A percentile compares a stretch with the other conserved stretches of the same genome.
These are phyloP conservation scores for Arremon brunneinucha DNA, from an alignment of 2,797 vertebrate genomes.

Conservation along the genomic window DNA sequence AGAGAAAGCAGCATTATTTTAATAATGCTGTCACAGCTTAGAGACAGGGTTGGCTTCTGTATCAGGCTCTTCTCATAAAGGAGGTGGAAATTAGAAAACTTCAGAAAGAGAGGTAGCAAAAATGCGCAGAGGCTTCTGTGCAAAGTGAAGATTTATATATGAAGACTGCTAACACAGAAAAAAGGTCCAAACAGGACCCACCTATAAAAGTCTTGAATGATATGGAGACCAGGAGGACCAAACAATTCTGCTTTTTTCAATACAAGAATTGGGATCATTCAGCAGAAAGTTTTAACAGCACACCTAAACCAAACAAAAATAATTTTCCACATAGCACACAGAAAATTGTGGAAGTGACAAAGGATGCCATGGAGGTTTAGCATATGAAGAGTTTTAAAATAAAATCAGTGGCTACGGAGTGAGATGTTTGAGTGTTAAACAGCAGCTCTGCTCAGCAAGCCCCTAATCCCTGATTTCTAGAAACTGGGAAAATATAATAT, in stretches of 20 bases:
- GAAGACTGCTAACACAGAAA: not conserved
- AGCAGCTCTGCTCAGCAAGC: not conserved
- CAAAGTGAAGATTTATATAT: not conserved
- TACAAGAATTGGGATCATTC: not conserved
- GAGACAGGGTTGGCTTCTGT: not conserved
- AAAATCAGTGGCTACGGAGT: not conserved
- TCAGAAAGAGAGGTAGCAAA: not conserved
- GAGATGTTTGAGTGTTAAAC: not conserved
- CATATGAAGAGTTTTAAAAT: not conserved
- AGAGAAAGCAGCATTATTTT: not conserved
- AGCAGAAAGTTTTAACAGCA: not conserved
- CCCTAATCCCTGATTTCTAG: not conserved
- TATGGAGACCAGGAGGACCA: not conserved
- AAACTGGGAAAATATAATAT: not conserved
- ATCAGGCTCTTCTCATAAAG: not conserved
- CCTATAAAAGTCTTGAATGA: not conserved
- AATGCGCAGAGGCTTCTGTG: not conserved
- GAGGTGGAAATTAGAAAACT: not conserved
- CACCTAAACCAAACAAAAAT: not conserved
- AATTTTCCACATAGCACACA: not conserved
- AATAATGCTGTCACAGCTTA: not conserved
- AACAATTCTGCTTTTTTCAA: not conserved
- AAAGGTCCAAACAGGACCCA: not conserved
- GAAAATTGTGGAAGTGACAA: not conserved
- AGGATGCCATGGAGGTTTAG: not conserved